Base-by-base conservation (phyloP, 2,888 invertebrate species). In the Erpobdella octoculata region DNA sequence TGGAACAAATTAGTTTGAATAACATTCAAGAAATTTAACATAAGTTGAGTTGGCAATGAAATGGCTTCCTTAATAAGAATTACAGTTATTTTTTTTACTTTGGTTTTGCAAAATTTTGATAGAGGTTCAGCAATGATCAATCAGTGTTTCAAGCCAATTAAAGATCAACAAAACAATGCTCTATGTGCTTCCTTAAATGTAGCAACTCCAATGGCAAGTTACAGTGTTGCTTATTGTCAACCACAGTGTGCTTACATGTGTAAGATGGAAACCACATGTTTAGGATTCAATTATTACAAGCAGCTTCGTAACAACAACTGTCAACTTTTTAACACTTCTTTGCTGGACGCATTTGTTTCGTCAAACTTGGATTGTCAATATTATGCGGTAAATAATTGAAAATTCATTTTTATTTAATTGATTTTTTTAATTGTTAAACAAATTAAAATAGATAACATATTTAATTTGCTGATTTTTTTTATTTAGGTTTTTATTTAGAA, bases 221-320 rank as follows among this genome's bases (percentile, higher is more conserved):
- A 53, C 53, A 53, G 21, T 25, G 53, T 53, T 53, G 28, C 53
- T 9, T 53, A 21, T 8, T 53, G 53, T n/a, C 53, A 53, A 53
- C 53, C 53, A 53, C 21, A 53, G 28, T 53, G 53, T n/a, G 53
- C 53, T 53, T 28, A 53, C 53, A 25, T 53, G 53, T 53, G 53
- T n/a, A 25, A 28, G 53, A 53, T 25, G 21, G 2, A 53, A 25
- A 8, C 53, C 12, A 12, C 21, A 25, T 53, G 53, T n/a, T 25
- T 8, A 25, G 53, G 53, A 53, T 53, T 53, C 53, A 53, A 53
- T n/a, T 53, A 53, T 9, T 21, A 8, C 28, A 53, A 53, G 53
- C 21, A 53, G 28, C 28, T n/a, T n/a, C 4, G 3, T 8, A 25
- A 21, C 5, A 25, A 21, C 53, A 53, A 53, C 53, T 53, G 53